Evolutionary conservation across 2,888 invertebrate species (phyloP).

Genomic region (Trichogramma evanescens): DNA sequence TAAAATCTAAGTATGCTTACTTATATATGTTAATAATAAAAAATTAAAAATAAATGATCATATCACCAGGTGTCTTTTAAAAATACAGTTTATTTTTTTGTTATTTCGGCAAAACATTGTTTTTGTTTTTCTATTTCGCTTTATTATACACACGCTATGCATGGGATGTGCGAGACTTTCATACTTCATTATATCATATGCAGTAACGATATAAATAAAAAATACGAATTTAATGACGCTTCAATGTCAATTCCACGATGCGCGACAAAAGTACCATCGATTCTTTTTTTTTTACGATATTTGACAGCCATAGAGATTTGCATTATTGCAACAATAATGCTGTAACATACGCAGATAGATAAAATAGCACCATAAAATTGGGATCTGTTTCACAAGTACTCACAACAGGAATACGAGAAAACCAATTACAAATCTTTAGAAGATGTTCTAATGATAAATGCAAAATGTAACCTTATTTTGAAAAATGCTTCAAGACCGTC

Average conservation of each 20-base stretch:
- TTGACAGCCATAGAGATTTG: constrained; percentile 1
- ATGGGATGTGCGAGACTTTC: too few species aligned
- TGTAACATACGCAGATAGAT: constrained; percentile 6
- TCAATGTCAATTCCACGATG: constrained; percentile 20
- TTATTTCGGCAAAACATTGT: too few species aligned
- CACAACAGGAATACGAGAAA: constrained; percentile 2
- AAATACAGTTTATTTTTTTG: too few species aligned
- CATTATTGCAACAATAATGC: constrained; percentile 15
- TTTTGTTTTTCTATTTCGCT: too few species aligned
- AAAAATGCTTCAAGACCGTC: too few species aligned
- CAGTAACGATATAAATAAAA: too few species aligned
- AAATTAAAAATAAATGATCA: too few species aligned
- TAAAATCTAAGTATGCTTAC: not conserved
- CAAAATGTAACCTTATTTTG: too few species aligned
- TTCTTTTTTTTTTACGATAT: not conserved
- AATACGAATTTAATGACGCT: constrained; percentile 10
- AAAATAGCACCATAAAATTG: constrained; percentile 19
- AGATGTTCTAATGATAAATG: not conserved
- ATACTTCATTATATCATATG: too few species aligned
- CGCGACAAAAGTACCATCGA: constrained; percentile 10
- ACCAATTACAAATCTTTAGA: constrained; percentile 2
- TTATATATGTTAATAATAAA: too few species aligned
- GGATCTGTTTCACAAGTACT: not conserved
- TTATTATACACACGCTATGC: too few species aligned
- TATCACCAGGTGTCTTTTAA: too few species aligned